phyloP scores from a whole-genome alignment of 37 sponge, comb jelly and placozoan genomes.

The Eunapius fragilis region DNA sequence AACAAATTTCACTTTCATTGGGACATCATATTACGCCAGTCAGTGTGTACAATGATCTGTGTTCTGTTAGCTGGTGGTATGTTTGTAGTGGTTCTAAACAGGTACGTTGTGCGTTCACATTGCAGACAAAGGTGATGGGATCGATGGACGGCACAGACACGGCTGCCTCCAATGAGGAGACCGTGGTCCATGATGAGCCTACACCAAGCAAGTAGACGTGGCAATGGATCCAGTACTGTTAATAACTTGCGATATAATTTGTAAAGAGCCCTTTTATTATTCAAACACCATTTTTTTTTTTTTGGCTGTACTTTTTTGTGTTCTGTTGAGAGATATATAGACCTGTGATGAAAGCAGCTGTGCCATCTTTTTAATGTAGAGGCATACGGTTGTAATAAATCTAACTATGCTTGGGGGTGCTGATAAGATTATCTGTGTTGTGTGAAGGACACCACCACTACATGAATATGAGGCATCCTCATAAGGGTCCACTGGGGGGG shows the following conservation, averaged over 20 bases:
- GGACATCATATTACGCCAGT: too few species aligned
- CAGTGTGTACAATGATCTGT: too few species aligned
- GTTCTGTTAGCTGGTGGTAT: too few species aligned
- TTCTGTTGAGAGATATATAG: neutral
- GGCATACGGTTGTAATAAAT: too few species aligned
- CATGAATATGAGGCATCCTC: neutral
- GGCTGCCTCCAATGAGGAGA: conserved; percentile 22
- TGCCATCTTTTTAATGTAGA: too few species aligned
- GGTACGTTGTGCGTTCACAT: neutral
- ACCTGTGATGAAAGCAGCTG: neutral
- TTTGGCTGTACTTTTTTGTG: neutral
- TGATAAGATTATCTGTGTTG: too few species aligned
- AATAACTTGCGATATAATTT: neutral
- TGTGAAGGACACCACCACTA: too few species aligned
- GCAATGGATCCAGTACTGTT: neutral
- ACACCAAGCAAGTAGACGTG: neutral
- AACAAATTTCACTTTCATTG: too few species aligned
- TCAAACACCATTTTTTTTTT: neutral
- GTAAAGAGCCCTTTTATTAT: neutral
- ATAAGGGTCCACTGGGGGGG: too few species aligned
- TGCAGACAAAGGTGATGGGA: neutral
- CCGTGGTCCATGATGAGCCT: conserved; percentile 51
- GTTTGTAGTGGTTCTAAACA: neutral
- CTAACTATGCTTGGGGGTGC: too few species aligned
- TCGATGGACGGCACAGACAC: neutral